Percentiles rank a stretch among this genome's conserved stretches.
Conservation (phyloP, 2,888 invertebrate genomes). For the Nomada lathburiana region DNA sequence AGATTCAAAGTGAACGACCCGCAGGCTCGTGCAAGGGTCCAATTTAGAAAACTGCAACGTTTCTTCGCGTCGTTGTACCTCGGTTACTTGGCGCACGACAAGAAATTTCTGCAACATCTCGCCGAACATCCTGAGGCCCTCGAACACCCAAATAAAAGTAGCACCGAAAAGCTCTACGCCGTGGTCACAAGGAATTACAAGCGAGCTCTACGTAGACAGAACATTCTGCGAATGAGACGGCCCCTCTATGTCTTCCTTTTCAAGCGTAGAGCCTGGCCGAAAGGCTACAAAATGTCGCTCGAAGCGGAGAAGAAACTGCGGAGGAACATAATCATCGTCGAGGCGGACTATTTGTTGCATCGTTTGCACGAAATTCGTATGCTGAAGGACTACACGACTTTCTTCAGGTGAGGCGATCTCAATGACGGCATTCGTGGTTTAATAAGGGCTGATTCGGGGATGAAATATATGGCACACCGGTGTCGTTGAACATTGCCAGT, state of each 20-base stretch:
- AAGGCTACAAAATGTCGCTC: conserved; percentile 76
- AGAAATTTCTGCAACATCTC: conserved; percentile 82
- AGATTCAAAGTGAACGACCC: conserved; percentile 76
- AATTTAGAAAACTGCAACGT: conserved; percentile 63
- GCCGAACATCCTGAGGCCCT: conserved; percentile 75
- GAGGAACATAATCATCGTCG: conserved; percentile 79
- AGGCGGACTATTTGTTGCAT: conserved; percentile 82
- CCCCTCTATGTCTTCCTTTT: conserved; percentile 85
- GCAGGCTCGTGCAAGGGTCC: conserved; percentile 51
- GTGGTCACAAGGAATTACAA: conserved; percentile 78
- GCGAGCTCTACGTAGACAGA: conserved; percentile 81
- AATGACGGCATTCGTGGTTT: background rate
- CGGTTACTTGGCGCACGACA: conserved; percentile 83
- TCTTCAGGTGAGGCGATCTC: conserved; percentile 70
- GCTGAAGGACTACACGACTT: conserved; percentile 70
- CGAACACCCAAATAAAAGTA: conserved; percentile 81
- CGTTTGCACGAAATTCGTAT: conserved; percentile 79
- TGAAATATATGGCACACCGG: no score
- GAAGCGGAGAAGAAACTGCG: conserved; percentile 77
- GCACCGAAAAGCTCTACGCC: conserved; percentile 77
- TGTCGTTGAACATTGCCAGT: no score
- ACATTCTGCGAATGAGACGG: conserved; percentile 83
- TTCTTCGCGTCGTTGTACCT: conserved; percentile 84
- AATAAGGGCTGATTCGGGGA: no score
- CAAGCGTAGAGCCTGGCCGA: conserved; percentile 78